Conservation (phyloP, 2,797 vertebrate species). For the Micromesistius poutassou region DNA sequence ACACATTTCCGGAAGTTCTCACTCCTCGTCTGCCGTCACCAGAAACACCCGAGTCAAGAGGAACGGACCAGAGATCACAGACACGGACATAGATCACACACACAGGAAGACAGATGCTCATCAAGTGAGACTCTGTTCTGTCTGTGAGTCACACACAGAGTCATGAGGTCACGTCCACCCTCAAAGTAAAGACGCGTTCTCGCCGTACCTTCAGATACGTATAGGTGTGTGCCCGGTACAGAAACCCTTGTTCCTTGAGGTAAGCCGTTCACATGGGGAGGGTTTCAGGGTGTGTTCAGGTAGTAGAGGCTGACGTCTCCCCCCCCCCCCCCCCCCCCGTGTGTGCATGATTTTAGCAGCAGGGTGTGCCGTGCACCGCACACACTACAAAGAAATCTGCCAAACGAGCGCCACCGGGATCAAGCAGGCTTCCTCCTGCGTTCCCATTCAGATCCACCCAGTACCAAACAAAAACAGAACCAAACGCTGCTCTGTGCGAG, state of each 20-base stretch:
- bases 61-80: not conserved
- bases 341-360: no score
- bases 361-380: no score
- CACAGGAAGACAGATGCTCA: no score
- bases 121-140: no score
- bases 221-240: not conserved
- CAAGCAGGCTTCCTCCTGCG: not conserved
- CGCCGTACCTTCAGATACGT: not conserved
- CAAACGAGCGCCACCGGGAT: not conserved
- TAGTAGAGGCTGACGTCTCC: no score
- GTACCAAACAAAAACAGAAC: not conserved
- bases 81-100: no score
- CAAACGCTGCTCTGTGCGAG: not conserved
- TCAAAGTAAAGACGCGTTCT: not conserved
- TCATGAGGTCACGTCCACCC: no score
- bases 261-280: not conserved
- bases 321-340: no score
- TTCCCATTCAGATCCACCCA: not conserved
- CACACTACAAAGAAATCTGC: no score
- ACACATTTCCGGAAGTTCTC: not conserved
- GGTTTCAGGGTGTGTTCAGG: not conserved
- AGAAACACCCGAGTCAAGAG: not conserved
- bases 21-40: not conserved
- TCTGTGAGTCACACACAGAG: no score
- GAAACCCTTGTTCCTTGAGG: not conserved